Conservation (phyloP, 2,888 invertebrate species). For the Microctonus hyperodae region DNA sequence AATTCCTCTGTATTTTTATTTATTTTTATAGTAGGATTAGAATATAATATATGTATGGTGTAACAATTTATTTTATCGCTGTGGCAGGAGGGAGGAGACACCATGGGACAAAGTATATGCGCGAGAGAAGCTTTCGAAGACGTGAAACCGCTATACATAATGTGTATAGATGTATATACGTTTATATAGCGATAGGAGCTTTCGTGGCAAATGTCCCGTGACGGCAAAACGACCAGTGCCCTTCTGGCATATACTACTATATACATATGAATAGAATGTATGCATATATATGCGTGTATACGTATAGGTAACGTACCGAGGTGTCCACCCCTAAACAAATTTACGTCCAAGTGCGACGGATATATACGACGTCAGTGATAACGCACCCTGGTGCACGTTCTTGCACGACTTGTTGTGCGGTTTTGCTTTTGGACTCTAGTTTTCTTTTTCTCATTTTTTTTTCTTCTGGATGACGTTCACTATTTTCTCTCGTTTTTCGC, state of each 20-base stretch:
- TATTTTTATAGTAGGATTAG: neutral
- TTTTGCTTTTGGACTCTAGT: neutral
- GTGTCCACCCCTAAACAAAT: constrained; percentile 60
- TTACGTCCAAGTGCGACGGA: constrained; percentile 47
- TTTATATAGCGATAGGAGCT: constrained; percentile 33
- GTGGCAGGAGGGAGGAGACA: neutral
- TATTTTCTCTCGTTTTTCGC: neutral
- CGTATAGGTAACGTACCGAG: constrained; percentile 19
- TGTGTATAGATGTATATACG: constrained; percentile 9
- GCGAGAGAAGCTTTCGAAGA: constrained; percentile 24
- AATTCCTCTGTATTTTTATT: neutral
- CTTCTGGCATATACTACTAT: constrained; percentile 35
- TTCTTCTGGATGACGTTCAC: neutral
- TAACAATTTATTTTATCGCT: neutral
- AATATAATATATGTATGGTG: neutral
- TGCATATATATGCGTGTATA: too few species aligned
- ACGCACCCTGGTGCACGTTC: constrained; percentile 17
- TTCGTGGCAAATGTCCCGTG: constrained; percentile 58
- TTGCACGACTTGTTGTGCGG: too few species aligned
- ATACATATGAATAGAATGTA: constrained; percentile 31
- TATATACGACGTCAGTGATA: constrained; percentile 24
- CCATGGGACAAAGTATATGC: constrained; percentile 10
- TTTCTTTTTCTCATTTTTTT: neutral
- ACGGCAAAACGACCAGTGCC: constrained; percentile 48
- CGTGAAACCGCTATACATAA: constrained; percentile 28